Evolutionary conservation across 2,797 vertebrate genomes (phyloP).

Genomic region (Sebastes melanostomus): DNA sequence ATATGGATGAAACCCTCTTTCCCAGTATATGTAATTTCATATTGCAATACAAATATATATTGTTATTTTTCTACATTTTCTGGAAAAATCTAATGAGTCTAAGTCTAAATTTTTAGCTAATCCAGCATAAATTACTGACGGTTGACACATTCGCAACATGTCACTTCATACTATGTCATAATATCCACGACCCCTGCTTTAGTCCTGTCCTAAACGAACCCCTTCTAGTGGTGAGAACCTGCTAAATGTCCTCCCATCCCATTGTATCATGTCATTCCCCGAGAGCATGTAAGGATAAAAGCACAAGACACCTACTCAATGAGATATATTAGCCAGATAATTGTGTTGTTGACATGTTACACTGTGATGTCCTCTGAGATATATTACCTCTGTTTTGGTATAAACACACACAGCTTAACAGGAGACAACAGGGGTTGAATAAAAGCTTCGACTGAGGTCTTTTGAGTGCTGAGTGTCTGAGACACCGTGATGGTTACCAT

Average conservation of each 20-base stretch:
- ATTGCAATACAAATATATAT: not conserved
- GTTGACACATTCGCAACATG: not conserved
- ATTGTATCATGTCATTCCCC: not conserved
- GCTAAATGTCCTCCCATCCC: not conserved
- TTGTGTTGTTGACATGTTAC: constrained; percentile 15
- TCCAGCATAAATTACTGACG: not conserved
- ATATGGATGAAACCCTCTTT: not conserved
- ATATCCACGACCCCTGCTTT: not conserved
- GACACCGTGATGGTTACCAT: constrained; percentile 48
- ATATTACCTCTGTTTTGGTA: constrained; percentile 1
- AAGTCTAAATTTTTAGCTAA: not conserved
- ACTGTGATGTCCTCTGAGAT: not conserved
- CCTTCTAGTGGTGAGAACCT: not conserved
- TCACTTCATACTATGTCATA: not conserved
- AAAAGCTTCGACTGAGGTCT: not conserved
- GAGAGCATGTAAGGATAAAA: not conserved
- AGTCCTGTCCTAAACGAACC: not conserved
- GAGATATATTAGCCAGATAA: not conserved
- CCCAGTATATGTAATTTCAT: not conserved
- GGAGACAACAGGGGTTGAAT: not conserved
- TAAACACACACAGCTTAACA: constrained; percentile 18
- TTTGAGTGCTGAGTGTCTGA: not conserved
- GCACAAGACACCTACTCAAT: not conserved
- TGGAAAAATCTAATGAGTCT: not conserved
- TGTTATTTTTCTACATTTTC: not conserved